phyloP scores from a whole-genome alignment of 2,797 vertebrate species.

The Mastacembelus armatus region DNA sequence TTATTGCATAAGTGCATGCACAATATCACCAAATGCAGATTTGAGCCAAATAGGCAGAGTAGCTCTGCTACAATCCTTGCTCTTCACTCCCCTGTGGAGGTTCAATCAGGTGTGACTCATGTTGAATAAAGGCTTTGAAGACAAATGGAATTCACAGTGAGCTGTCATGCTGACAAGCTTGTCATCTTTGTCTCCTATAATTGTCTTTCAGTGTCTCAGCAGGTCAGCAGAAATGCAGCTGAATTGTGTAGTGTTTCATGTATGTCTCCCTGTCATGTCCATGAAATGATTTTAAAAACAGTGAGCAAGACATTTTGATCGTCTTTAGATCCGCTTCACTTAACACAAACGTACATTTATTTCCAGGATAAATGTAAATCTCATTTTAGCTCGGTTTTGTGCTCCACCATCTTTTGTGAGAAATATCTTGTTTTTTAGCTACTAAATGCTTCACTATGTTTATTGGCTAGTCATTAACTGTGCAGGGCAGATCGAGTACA shows the following conservation, averaged over 20 bases:
- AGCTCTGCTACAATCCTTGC: constrained; percentile 11
- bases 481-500: not conserved
- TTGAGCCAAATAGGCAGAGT: constrained; percentile 26
- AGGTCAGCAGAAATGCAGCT: constrained; percentile 56
- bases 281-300: constrained; percentile 20
- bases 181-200: constrained; percentile 70
- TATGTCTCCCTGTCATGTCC: constrained; percentile 51
- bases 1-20: not conserved
- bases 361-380: not conserved
- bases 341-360: too few relatives aligned
- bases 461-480: not conserved
- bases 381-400: not conserved
- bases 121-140: constrained; percentile 66
- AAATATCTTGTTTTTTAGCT: not conserved
- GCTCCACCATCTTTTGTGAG: not conserved
- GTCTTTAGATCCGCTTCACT: not conserved
- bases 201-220: constrained; percentile 68
- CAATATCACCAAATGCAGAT: constrained; percentile 12
- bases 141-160: constrained; percentile 75
- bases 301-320: constrained; percentile 3
- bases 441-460: not conserved
- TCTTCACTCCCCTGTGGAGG: constrained; percentile 51
- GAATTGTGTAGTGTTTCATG: constrained; percentile 45
- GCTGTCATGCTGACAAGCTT: constrained; percentile 67
- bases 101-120: constrained; percentile 75